Evolutionary conservation across 2,113 vertebrate genomes (phyloP), one percentile per base, ranked within the genome.

Genomic region (Passerina amoena): DNA sequence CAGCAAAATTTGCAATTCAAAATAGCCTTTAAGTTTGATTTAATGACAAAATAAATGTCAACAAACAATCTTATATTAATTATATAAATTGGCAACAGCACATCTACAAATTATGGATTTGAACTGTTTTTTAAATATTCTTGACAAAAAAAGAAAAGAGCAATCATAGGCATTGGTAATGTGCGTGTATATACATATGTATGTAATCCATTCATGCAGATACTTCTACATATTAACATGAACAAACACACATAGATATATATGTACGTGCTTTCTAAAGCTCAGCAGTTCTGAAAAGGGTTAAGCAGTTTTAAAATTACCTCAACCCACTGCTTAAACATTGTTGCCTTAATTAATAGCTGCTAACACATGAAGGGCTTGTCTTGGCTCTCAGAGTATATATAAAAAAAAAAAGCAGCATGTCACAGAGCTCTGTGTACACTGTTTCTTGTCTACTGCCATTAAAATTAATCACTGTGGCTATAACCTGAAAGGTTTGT

Each of bases 321-420:
- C 75, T 97, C 92, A 96, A 89, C 80, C 86, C 65, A 75, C 82
- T 85, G 88, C 93, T 96, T 94, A 92, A 94, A 97, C 83, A 77
- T 72, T 92, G 83, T 77, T 95, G 95, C 92, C 94, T 97, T 97
- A 97, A 97, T 97, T 96, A 96, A 88, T 96, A 94, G 95, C 96
- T 96, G 96, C 95, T 96, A 92, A 83, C 45, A 40, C 89, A 86
- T 59, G 95, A 72, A 83, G 65, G 47, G 82, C 93, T 97, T 82
- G 69, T 95, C 91, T 96, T 91, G 86, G 91, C 93, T 96, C 79
- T 66, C 81, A 45, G 79, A 84, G 82, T 63, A 66, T 57, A 35
- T 56, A 14, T 6, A 10, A 76, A 86, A 61, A 48, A 48, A 56
- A 59, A 68, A 92, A 90, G 63, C 90, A 78, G 81, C 84, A 63